phyloP scores from a whole-genome alignment of 2,113 vertebrate genomes.

The Vidua macroura region DNA sequence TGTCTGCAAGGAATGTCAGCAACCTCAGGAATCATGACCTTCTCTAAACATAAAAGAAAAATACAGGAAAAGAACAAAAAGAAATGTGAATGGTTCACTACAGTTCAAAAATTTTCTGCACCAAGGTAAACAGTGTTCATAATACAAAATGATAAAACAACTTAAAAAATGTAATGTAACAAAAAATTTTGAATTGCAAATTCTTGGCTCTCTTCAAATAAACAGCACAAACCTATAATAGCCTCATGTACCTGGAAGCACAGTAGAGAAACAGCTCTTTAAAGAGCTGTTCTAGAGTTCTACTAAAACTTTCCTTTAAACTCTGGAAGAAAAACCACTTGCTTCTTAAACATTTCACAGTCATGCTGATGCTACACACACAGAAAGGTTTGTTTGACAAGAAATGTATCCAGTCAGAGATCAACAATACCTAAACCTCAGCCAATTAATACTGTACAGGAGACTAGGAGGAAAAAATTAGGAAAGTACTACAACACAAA shows the following conservation, averaged over 20 bases:
- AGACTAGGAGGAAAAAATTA: accelerated
- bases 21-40: not conserved
- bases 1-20: not conserved
- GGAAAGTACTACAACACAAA: not conserved
- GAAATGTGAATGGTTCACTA: not conserved
- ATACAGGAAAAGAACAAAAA: not conserved
- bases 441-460: not conserved
- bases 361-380: not conserved
- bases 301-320: not conserved
- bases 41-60: not conserved
- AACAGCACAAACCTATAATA: not conserved
- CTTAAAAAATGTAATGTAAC: not conserved
- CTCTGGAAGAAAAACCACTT: not conserved
- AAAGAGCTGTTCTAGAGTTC: not conserved
- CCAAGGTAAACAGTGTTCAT: not conserved
- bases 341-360: not conserved
- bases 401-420: not conserved
- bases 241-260: not conserved
- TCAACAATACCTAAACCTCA: not conserved
- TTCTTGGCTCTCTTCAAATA: not conserved
- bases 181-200: not conserved
- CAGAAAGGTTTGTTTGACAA: not conserved
- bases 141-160: not conserved
- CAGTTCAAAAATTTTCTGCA: not conserved
- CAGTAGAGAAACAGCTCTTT: not conserved